phyloP scores from a whole-genome alignment of 2,113 vertebrate genomes.

The Sinocyclocheilus grahami region DNA sequence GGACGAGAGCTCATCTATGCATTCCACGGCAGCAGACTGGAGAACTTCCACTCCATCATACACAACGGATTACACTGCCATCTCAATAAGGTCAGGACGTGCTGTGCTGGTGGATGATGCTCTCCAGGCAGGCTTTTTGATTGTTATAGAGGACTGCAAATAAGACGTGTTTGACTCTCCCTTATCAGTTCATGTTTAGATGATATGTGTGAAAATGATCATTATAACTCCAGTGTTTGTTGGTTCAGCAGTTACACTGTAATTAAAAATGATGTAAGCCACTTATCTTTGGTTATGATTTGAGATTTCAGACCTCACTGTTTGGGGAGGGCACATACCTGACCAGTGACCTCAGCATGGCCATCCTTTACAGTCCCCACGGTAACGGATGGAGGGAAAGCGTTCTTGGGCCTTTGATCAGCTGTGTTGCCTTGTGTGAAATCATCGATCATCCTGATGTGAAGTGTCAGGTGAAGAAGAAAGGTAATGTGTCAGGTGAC shows the following conservation, averaged over 20 bases:
- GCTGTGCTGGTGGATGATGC: not conserved
- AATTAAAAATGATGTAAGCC: not conserved
- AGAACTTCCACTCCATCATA: conserved; percentile 98
- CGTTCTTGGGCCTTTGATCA: conserved; percentile 85
- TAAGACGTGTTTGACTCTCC: not conserved
- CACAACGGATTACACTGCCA: conserved; percentile 97
- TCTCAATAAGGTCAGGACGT: conserved; percentile 87
- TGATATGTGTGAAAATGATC: conserved; percentile 31
- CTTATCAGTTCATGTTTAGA: conserved; percentile 33
- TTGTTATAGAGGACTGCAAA: not conserved
- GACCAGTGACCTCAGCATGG: conserved; percentile 97
- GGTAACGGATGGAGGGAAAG: conserved; percentile 87
- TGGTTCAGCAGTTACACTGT: not conserved
- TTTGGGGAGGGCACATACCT: conserved; percentile 98
- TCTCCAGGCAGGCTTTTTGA: not conserved
- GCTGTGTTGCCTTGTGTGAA: conserved; percentile 95
- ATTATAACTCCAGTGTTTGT: conserved; percentile 4
- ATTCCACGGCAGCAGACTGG: conserved; percentile 94
- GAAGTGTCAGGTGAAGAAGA: conserved; percentile 93
- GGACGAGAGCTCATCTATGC: conserved; percentile 90
- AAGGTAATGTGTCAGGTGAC: conserved; percentile 77
- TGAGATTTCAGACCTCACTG: conserved; percentile 85
- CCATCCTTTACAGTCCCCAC: conserved; percentile 93
- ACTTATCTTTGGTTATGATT: conserved; percentile 5
- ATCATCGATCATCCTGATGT: conserved; percentile 98